Evolutionary conservation across 2,888 invertebrate genomes (phyloP).

Genomic region (Endomychus coccineus): DNA sequence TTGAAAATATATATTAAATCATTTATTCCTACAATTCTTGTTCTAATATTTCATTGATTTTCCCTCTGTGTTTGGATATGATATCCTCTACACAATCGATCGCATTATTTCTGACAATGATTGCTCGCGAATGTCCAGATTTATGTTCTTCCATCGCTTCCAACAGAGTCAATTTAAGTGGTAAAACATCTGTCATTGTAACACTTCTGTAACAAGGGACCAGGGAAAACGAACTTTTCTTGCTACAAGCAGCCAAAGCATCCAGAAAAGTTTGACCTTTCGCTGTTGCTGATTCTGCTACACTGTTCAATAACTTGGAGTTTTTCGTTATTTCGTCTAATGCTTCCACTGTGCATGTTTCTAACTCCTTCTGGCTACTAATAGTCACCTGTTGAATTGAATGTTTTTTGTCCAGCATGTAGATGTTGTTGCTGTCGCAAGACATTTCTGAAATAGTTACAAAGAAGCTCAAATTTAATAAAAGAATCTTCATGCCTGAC

Average conservation of each 20-base stretch:
- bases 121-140: slow-evolving; percentile 27
- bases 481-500: no score
- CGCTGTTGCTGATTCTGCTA: slow-evolving; percentile 24
- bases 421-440: slow-evolving; percentile 22
- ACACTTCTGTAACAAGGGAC: slow-evolving; percentile 35
- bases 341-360: slow-evolving; percentile 17
- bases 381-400: slow-evolving; percentile 21
- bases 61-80: not conserved
- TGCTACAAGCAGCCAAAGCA: slow-evolving; percentile 29
- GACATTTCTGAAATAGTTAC: no score
- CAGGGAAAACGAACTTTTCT: slow-evolving; percentile 27
- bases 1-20: no score
- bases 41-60: not conserved
- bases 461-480: no score
- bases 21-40: no score
- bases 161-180: slow-evolving; percentile 32
- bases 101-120: slow-evolving; percentile 28
- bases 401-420: slow-evolving; percentile 21
- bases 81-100: slow-evolving; percentile 30
- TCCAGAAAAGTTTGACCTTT: slow-evolving; percentile 31
- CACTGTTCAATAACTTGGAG: slow-evolving; percentile 21
- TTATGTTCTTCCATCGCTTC: slow-evolving; percentile 32
- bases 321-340: slow-evolving; percentile 18
- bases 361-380: slow-evolving; percentile 17
- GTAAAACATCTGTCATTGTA: slow-evolving; percentile 30